Conservation (phyloP, 2,797 vertebrate species). For the Microhierax caerulescens region DNA sequence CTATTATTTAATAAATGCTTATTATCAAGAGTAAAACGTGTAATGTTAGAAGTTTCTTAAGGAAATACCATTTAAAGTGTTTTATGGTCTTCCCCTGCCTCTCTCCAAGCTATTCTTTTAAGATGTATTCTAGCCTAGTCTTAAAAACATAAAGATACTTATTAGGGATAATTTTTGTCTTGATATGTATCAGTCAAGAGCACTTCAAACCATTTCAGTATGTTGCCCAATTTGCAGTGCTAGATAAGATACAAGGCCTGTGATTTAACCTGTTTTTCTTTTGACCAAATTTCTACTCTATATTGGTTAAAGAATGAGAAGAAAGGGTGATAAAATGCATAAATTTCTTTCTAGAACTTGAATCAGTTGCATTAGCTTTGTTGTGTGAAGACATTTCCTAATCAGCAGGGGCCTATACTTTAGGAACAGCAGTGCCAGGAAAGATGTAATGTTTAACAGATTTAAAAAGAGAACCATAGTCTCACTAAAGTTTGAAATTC, state of each 20-base stretch:
- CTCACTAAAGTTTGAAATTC: background rate
- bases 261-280: background rate
- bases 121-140: background rate
- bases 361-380: background rate
- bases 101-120: background rate
- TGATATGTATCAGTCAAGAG: background rate
- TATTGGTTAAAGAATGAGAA: background rate
- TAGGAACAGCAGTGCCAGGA: background rate
- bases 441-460: background rate
- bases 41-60: background rate
- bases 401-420: background rate
- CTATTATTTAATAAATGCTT: background rate
- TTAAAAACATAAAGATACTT: background rate
- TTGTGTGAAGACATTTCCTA: background rate
- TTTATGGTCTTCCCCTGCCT: background rate
- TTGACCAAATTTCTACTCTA: background rate
- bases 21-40: background rate
- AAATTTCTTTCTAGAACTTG: background rate
- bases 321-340: background rate
- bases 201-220: background rate
- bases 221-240: background rate
- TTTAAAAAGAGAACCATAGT: background rate
- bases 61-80: background rate
- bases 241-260: background rate
- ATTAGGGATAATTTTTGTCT: background rate